Evolutionary conservation across 2,888 invertebrate genomes (phyloP).

Genomic region (Drosophila koepferae): DNA sequence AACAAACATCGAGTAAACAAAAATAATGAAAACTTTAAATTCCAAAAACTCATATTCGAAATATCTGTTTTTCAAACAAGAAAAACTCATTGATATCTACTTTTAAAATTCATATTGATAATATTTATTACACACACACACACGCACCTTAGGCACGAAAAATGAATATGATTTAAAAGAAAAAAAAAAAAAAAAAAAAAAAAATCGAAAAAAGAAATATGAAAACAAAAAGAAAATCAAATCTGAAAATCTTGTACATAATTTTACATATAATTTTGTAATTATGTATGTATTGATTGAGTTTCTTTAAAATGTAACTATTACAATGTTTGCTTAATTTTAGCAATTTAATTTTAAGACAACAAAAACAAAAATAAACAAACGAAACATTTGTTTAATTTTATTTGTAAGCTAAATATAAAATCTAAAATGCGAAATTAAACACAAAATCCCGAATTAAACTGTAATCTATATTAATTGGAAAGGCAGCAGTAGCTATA

Average conservation of each 20-base stretch:
- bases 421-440: constrained; percentile 19
- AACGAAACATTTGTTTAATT: constrained; percentile 41
- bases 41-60: constrained; percentile 63
- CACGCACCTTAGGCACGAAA: constrained; percentile 54
- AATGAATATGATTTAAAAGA: constrained; percentile 8
- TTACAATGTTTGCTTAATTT: constrained; percentile 72
- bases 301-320: constrained; percentile 60
- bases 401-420: constrained; percentile 35
- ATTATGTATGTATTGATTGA: constrained; percentile 68
- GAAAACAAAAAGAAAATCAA: constrained; percentile 4
- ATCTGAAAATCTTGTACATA: constrained; percentile 62
- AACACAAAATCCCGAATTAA: constrained; percentile 12
- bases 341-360: constrained; percentile 48
- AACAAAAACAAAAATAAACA: constrained; percentile 13
- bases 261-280: constrained; percentile 76
- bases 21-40: constrained; percentile 36
- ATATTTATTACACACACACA: constrained; percentile 64
- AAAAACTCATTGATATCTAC: constrained; percentile 37
- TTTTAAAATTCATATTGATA: constrained; percentile 49
- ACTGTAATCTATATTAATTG: constrained; percentile 30
- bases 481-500: constrained; percentile 24
- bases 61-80: constrained; percentile 60
- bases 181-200: constrained; percentile 1
- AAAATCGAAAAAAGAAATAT: constrained; percentile 6
- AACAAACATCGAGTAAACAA: constrained; percentile 33